phyloP scores from a whole-genome alignment of 2,888 invertebrate species.

The Phymatocera aterrima region DNA sequence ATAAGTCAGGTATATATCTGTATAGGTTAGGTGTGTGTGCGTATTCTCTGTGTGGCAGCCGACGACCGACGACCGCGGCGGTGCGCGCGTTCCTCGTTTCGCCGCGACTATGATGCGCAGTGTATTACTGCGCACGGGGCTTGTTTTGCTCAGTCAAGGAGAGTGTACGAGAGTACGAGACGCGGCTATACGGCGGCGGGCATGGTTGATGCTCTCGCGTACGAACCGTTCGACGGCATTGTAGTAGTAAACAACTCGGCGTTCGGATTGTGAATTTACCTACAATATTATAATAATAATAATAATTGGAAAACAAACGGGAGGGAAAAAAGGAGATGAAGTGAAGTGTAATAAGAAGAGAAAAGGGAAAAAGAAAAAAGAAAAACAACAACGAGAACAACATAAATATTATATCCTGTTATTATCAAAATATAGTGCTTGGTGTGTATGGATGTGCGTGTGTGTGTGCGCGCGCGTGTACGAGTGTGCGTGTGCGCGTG shows the following conservation, averaged over 20 bases:
- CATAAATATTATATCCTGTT: neutral
- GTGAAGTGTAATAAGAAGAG: too few species aligned
- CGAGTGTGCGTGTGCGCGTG: neutral
- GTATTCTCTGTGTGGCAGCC: constrained; percentile 23
- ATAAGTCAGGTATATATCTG: too few species aligned
- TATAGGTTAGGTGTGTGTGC: too few species aligned
- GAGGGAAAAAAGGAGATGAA: too few species aligned
- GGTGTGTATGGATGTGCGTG: neutral
- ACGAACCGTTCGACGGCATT: constrained; percentile 48
- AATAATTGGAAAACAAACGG: too few species aligned
- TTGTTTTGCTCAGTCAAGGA: constrained; percentile 67
- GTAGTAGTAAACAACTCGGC: constrained; percentile 74
- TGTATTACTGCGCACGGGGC: constrained; percentile 66
- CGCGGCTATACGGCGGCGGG: constrained; percentile 39
- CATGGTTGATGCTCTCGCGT: constrained; percentile 42
- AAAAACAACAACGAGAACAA: neutral
- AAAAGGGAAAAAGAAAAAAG: too few species aligned
- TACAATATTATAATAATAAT: neutral
- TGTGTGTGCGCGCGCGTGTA: neutral
- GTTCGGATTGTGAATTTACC: constrained; percentile 62
- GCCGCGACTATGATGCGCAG: constrained; percentile 59
- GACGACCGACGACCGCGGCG: constrained; percentile 14
- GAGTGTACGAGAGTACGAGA: constrained; percentile 44
- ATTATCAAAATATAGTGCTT: neutral
- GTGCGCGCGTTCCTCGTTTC: constrained; percentile 39